phyloP scores from a whole-genome alignment of 2,888 invertebrate genomes.

The Andrena haemorrhoa region DNA sequence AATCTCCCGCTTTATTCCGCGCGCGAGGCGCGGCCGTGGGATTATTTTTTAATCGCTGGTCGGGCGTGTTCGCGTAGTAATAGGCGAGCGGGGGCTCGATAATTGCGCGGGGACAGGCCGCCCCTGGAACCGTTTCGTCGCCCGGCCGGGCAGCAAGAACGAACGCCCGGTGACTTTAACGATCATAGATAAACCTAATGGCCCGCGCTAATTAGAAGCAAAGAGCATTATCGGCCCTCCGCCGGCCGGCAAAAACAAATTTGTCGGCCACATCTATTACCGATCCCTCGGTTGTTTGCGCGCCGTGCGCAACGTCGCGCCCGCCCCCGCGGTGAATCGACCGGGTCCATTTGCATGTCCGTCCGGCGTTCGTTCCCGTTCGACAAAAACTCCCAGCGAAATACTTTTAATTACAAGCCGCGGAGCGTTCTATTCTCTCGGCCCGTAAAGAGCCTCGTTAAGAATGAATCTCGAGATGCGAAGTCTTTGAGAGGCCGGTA shows the following conservation, averaged over 20 bases:
- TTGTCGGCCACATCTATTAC: constrained; percentile 60
- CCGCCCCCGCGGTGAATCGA: background rate
- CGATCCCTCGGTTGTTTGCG: constrained; percentile 56
- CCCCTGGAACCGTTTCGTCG: constrained; percentile 40
- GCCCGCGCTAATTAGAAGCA: constrained; percentile 75
- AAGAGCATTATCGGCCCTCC: constrained; percentile 71
- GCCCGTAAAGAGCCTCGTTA: background rate
- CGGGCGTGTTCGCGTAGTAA: constrained; percentile 37
- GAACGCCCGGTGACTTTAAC: constrained; percentile 55
- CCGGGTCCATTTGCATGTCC: constrained; percentile 2
- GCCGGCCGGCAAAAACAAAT: constrained; percentile 64
- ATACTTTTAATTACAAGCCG: constrained; percentile 2
- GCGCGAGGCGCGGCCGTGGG: background rate
- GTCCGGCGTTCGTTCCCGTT: background rate
- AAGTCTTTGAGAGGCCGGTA: background rate
- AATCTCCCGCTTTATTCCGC: constrained; percentile 41
- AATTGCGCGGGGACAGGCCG: constrained; percentile 45
- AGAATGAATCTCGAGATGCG: background rate
- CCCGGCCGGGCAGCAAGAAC: constrained; percentile 50
- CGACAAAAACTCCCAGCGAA: background rate
- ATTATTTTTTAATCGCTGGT: constrained; percentile 44
- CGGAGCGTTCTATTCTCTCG: background rate
- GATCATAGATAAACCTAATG: constrained; percentile 72
- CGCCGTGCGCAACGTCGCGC: constrained; percentile 15
- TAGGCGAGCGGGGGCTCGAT: constrained; percentile 13